Conservation (phyloP, 2,888 invertebrate species). For the Drosophila pegasa region DNA sequence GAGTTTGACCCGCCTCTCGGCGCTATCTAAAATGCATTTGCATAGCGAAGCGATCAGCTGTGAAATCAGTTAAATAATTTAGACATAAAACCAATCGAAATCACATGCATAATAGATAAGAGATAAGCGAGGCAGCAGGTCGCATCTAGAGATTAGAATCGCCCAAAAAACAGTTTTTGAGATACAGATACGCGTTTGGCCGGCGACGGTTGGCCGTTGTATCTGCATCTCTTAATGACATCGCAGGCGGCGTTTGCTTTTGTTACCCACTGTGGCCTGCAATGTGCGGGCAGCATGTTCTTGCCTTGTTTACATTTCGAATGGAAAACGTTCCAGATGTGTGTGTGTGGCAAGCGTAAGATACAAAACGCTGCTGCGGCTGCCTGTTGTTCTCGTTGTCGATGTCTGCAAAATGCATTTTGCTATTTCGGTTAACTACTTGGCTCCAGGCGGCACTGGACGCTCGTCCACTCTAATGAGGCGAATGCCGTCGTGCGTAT, state of each 20-base stretch:
- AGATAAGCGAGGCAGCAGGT: slow-evolving; percentile 15
- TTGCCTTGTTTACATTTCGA: slow-evolving; percentile 71
- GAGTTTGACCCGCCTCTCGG: background rate
- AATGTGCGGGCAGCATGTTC: slow-evolving; percentile 67
- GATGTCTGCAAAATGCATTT: slow-evolving; percentile 55
- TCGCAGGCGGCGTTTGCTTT: slow-evolving; percentile 47
- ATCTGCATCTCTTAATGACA: slow-evolving; percentile 53
- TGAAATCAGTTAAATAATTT: slow-evolving; percentile 60
- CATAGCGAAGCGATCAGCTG: slow-evolving; percentile 44
- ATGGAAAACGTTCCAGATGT: slow-evolving; percentile 59
- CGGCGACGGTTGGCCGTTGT: slow-evolving; percentile 27
- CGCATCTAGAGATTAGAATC: slow-evolving; percentile 12
- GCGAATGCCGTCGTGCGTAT: slow-evolving; percentile 49
- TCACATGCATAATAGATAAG: slow-evolving; percentile 19
- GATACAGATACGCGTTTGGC: slow-evolving; percentile 24
- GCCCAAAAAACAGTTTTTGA: slow-evolving; percentile 11
- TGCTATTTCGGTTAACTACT: slow-evolving; percentile 47
- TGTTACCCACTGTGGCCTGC: slow-evolving; percentile 34
- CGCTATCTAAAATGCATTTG: slow-evolving; percentile 32
- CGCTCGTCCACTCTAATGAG: slow-evolving; percentile 49
- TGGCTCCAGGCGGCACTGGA: slow-evolving; percentile 1
- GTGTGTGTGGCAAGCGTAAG: slow-evolving; percentile 28
- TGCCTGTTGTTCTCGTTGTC: slow-evolving; percentile 5
- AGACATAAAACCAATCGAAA: slow-evolving; percentile 43
- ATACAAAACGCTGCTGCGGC: slow-evolving; percentile 10